Conservation (phyloP, 2,113 vertebrate genomes). For the Terrapene triunguis region DNA sequence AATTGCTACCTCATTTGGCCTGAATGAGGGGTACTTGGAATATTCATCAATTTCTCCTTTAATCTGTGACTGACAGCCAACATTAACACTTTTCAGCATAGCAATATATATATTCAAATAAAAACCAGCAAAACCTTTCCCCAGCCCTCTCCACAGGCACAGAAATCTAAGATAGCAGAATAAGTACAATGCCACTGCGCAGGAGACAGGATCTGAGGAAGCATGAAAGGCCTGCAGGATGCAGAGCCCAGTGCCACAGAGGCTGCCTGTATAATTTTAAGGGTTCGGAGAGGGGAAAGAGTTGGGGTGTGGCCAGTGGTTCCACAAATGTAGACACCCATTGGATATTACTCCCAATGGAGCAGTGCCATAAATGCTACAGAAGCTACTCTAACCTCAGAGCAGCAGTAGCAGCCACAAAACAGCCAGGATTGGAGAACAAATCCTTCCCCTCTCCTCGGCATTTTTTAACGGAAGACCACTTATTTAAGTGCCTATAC, state of each 20-base stretch:
- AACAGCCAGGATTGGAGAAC: neutral
- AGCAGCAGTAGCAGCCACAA: neutral
- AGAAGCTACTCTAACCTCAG: neutral
- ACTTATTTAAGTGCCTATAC: neutral
- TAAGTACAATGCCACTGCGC: neutral
- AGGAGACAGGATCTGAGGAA: neutral
- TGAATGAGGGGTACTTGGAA: neutral
- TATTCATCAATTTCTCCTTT: neutral
- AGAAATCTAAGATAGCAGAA: neutral
- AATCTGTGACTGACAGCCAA: neutral
- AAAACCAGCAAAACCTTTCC: neutral
- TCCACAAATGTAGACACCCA: neutral
- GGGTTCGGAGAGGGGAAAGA: neutral
- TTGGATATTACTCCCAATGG: neutral
- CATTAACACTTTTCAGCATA: neutral
- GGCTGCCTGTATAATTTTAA: neutral
- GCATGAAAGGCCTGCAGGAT: neutral
- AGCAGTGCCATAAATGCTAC: neutral
- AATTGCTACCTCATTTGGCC: neutral
- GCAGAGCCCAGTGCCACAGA: accelerated
- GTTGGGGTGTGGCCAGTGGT: neutral
- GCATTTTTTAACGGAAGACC: neutral
- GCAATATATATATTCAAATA: neutral
- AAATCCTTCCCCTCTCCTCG: neutral
- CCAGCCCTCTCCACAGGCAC: accelerated